Evolutionary conservation across 1,140 invertebrate species (phyloP), one percentile per base, ranked within the genome.

Genomic region (Listronotus oregonensis): DNA sequence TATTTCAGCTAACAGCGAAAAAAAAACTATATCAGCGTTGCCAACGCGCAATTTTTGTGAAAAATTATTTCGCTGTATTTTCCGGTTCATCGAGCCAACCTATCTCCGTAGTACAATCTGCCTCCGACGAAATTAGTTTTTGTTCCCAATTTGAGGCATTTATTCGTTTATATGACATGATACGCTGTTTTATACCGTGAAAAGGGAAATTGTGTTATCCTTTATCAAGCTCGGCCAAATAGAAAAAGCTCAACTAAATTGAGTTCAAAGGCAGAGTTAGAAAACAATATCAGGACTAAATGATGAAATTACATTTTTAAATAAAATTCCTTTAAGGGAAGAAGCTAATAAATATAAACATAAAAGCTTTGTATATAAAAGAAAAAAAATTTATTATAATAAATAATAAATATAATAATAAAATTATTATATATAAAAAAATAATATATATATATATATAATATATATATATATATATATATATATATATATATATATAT

Each of bases 131-230:
- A 63, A 63, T 63, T 63, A 63, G 60, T 63, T 63, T 63, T 52
- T 63, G 60, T 63, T 63, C 42, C 50, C 60, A 52, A 63, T 63
- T 63, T 63, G 60, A 49, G 60, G 60, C 60, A 63, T 63, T 63
- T 63, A 63, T 63, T 63, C 60, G 60, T 52, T 63, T 61, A 61
- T 61, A 51, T 61, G 58, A 54, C 60, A 63, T 63, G 60, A 63
- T 63, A 46, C 60, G 52, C 60, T 63, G 60, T 63, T 63, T 61
- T 46, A 40, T 54, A 32, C 51, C 49, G 50, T 50, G 34, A 34
- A 37, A 54, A 54, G 42, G 60, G 60, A 63, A 63, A 63, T 63
- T 63, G 51, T 15, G 60, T 63, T 63, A 54, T 44, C 60, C 60
- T 44, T 52, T 63, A 54, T 63, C 60, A 52, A n/a, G 43, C 15